These are phyloP conservation scores for roundworm (Caenorhabditis elegans) DNA, from an alignment of 1,140 invertebrate species.

Conservation along the genomic window WBcel235 BX284605.5:12590501-12591000, in stretches of 20 bases:
- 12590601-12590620: neutral
- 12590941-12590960: no score
- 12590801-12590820: no score
- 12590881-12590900: neutral
- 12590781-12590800: neutral
- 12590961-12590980: no score
- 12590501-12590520: no score
- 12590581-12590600: slow-evolving; percentile 37
- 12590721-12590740: slow-evolving; percentile 18
- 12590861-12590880: neutral
- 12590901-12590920: neutral
- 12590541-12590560: neutral
- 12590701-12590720: neutral
- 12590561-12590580: slow-evolving; percentile 31
- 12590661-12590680: slow-evolving; percentile 15
- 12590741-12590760: neutral
- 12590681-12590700: slow-evolving; percentile 28
- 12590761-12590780: slow-evolving; percentile 18
- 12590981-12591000: no score
- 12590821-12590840: no score
- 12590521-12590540: no score
- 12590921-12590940: no score
- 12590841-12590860: neutral
- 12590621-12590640: slow-evolving; percentile 13
- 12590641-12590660: slow-evolving; percentile 20